Conservation (phyloP, 2,888 invertebrate genomes). For the Tupiocoris notatus region DNA sequence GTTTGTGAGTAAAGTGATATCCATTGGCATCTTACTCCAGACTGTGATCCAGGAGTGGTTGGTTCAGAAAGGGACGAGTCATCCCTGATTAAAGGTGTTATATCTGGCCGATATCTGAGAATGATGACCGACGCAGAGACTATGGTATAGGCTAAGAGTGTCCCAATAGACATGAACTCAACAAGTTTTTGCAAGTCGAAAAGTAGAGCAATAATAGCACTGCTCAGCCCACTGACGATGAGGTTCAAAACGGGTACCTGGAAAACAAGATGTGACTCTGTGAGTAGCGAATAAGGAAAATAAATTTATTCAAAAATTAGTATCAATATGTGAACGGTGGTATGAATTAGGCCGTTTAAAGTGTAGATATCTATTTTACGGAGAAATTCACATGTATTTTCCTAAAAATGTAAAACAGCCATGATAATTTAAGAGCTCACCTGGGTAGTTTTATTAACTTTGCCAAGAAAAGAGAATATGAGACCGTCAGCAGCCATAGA, state of each 20-base stretch:
- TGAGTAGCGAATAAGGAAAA: too few relatives aligned
- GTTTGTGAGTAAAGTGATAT: background rate
- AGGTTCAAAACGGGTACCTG: conserved; percentile 77
- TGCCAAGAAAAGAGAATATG: conserved; percentile 75
- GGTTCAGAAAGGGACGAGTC: conserved; percentile 64
- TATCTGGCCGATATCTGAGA: conserved; percentile 70
- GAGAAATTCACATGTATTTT: too few relatives aligned
- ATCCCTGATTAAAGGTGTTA: conserved; percentile 59
- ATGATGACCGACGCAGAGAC: conserved; percentile 89
- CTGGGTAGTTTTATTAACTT: conserved; percentile 75
- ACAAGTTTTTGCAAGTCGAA: conserved; percentile 87
- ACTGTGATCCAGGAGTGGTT: conserved; percentile 62
- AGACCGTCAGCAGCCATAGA: conserved; percentile 89
- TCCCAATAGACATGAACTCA: conserved; percentile 93
- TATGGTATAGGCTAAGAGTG: conserved; percentile 83
- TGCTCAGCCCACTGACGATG: conserved; percentile 71
- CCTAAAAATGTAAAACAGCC: too few relatives aligned
- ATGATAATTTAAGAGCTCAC: too few relatives aligned
- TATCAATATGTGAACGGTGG: too few relatives aligned
- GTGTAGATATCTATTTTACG: too few relatives aligned
- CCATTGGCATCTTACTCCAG: conserved; percentile 57
- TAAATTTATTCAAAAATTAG: too few relatives aligned
- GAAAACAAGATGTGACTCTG: background rate
- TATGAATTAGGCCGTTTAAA: too few relatives aligned
- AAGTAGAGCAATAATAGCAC: conserved; percentile 76